phyloP scores from a whole-genome alignment of 1,140 invertebrate genomes.

The Drosophila pectinifera region DNA sequence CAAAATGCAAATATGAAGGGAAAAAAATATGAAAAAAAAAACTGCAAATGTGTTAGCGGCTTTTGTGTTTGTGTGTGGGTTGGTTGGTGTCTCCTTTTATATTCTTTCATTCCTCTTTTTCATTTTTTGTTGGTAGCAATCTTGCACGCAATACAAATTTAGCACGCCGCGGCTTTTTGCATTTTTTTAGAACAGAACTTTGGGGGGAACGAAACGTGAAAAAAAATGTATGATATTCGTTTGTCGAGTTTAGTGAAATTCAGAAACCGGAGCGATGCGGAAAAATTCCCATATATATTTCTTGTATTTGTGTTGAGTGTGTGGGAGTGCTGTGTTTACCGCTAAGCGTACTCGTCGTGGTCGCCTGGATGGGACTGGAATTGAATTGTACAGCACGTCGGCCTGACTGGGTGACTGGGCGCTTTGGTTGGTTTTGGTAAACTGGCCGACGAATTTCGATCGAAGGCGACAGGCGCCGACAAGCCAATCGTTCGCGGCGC shows the following conservation, averaged over 20 bases:
- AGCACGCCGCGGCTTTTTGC: slow-evolving; percentile 61
- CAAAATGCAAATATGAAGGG: slow-evolving; percentile 1
- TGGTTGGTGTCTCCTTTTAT: slow-evolving; percentile 41
- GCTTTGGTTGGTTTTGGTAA: slow-evolving; percentile 54
- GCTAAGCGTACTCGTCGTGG: slow-evolving; percentile 71
- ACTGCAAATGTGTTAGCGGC: slow-evolving; percentile 18
- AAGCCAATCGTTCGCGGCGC: slow-evolving; percentile 18
- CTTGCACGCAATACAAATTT: slow-evolving; percentile 61
- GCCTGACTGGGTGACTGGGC: slow-evolving; percentile 21
- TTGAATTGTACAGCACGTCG: slow-evolving; percentile 12
- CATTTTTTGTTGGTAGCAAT: slow-evolving; percentile 43
- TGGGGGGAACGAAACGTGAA: slow-evolving; percentile 43
- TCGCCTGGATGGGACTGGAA: slow-evolving; percentile 50
- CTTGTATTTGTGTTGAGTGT: slow-evolving; percentile 6
- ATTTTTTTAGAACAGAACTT: slow-evolving; percentile 48
- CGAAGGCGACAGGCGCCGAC: slow-evolving; percentile 25
- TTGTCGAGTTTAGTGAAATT: slow-evolving; percentile 7
- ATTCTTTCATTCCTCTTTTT: slow-evolving; percentile 8
- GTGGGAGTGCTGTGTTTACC: slow-evolving; percentile 64
- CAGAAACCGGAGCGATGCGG: slow-evolving; percentile 23
- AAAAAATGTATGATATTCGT: slow-evolving; percentile 45
- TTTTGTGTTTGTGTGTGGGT: slow-evolving; percentile 33
- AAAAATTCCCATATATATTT: slow-evolving; percentile 29
- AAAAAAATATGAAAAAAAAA: slow-evolving; percentile 8
- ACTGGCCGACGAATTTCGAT: slow-evolving; percentile 52